phyloP scores from a whole-genome alignment of 35 echinoderm and acorn worm genomes.

The Apostichopus californicus region DNA sequence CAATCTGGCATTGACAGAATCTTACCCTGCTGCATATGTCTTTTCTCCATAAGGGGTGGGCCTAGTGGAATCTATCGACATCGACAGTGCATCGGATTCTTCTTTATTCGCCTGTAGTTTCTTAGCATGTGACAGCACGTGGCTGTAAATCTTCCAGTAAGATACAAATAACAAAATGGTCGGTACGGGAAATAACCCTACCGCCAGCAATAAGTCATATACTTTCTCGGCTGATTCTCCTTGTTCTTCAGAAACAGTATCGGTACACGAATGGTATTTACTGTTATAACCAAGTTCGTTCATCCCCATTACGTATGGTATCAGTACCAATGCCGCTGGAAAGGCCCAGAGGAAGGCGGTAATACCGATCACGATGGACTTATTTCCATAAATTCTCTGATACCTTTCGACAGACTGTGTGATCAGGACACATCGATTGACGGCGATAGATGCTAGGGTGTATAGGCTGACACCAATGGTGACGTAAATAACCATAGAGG shows the following conservation, averaged over 20 bases:
- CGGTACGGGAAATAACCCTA: constrained; percentile 41
- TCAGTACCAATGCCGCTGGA: constrained; percentile 54
- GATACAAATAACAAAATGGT: constrained; percentile 34
- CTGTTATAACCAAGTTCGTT: constrained; percentile 76
- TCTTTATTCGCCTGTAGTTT: constrained; percentile 34
- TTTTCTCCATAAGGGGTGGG: constrained; percentile 28
- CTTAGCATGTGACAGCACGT: constrained; percentile 36
- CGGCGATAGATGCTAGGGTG: constrained; percentile 71
- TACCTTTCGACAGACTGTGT: constrained; percentile 63
- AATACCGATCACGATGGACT: constrained; percentile 49
- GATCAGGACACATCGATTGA: constrained; percentile 71
- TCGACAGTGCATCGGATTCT: constrained; percentile 32
- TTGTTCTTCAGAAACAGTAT: constrained; percentile 56
- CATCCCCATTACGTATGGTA: constrained; percentile 50
- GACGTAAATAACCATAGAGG: constrained; percentile 66
- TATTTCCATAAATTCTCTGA: constrained; percentile 54
- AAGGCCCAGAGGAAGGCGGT: constrained; percentile 62
- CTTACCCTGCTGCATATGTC: not conserved
- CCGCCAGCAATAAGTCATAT: constrained; percentile 33
- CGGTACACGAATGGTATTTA: constrained; percentile 72
- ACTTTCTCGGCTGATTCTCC: constrained; percentile 33
- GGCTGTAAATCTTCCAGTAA: constrained; percentile 55
- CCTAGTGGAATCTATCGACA: constrained; percentile 4
- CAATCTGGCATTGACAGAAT: no score
- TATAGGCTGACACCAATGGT: constrained; percentile 72